Conservation (phyloP, 2,113 vertebrate species). For the Oryzias javanicus region DNA sequence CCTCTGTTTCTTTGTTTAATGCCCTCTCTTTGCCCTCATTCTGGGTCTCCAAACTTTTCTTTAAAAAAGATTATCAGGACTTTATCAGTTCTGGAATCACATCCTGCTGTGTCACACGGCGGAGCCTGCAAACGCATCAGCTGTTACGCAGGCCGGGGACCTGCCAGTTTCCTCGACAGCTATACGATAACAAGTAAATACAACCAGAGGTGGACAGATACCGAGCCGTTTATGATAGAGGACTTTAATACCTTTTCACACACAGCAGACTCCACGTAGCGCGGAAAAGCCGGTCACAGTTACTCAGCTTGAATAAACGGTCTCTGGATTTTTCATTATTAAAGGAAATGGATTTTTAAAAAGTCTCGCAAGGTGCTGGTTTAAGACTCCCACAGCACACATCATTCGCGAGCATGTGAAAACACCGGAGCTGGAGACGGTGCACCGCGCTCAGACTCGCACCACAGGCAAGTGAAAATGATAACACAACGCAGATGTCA, state of each 20-base stretch:
- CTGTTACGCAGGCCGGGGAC: slow-evolving; percentile 31
- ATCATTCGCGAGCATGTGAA: slow-evolving; percentile 6
- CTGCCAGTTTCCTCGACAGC: slow-evolving; percentile 55
- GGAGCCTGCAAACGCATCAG: slow-evolving; percentile 30
- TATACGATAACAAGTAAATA: slow-evolving; percentile 56
- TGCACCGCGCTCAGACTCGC: slow-evolving; percentile 60
- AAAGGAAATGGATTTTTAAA: slow-evolving; percentile 16
- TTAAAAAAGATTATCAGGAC: slow-evolving; percentile 19
- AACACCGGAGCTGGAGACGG: slow-evolving; percentile 17
- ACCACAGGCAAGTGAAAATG: slow-evolving; percentile 24
- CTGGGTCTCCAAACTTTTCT: slow-evolving; percentile 48
- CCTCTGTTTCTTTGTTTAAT: slow-evolving; percentile 60
- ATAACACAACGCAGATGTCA: slow-evolving; percentile 72
- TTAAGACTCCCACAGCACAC: background rate
- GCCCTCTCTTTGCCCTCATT: slow-evolving; percentile 39
- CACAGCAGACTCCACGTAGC: slow-evolving; percentile 21
- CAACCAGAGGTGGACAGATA: slow-evolving; percentile 15
- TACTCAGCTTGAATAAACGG: slow-evolving; percentile 20
- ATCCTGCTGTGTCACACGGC: slow-evolving; percentile 45
- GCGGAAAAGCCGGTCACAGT: background rate
- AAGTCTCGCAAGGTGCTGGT: background rate
- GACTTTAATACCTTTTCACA: slow-evolving; percentile 9
- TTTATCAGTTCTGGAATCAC: slow-evolving; percentile 48
- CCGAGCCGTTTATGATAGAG: slow-evolving; percentile 27
- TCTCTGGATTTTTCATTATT: slow-evolving; percentile 14